These are phyloP conservation scores for Hoplias malabaricus DNA, from an alignment of 2,113 vertebrate species.

Conservation along the genomic window DNA sequence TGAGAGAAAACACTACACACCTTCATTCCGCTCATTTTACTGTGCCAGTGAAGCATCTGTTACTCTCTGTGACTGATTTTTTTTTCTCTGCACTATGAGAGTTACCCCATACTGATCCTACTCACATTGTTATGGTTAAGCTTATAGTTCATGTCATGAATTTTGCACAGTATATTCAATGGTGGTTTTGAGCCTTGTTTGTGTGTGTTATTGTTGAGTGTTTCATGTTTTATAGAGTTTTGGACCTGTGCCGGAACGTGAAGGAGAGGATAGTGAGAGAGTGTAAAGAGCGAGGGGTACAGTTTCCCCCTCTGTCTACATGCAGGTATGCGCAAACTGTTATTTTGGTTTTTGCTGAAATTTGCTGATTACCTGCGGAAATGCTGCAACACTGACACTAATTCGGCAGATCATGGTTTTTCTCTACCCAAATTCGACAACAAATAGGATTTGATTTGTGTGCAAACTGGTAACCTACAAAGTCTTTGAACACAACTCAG, in stretches of 20 bases:
- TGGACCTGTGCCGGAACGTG: slow-evolving; percentile 95
- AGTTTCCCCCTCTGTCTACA: slow-evolving; percentile 88
- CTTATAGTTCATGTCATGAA: background rate
- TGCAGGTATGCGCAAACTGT: slow-evolving; percentile 85
- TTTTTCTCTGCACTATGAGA: background rate
- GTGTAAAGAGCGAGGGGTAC: slow-evolving; percentile 96
- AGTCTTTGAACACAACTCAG: slow-evolving; percentile 8
- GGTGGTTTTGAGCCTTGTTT: background rate
- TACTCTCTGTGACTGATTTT: no score
- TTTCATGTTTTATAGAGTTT: slow-evolving; percentile 75
- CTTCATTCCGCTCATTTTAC: background rate
- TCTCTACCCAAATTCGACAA: background rate
- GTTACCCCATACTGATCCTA: background rate
- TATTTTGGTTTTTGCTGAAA: background rate
- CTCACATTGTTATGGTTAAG: background rate
- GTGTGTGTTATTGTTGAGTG: background rate
- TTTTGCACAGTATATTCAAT: background rate
- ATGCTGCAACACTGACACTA: background rate
- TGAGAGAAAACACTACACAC: background rate
- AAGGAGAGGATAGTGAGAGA: slow-evolving; percentile 91
- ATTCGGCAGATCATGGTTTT: background rate
- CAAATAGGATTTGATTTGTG: background rate
- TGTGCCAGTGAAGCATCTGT: no score
- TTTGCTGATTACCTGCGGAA: background rate
- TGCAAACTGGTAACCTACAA: background rate